Conservation (phyloP, 1,140 invertebrate species). For the Ips typographus region DNA sequence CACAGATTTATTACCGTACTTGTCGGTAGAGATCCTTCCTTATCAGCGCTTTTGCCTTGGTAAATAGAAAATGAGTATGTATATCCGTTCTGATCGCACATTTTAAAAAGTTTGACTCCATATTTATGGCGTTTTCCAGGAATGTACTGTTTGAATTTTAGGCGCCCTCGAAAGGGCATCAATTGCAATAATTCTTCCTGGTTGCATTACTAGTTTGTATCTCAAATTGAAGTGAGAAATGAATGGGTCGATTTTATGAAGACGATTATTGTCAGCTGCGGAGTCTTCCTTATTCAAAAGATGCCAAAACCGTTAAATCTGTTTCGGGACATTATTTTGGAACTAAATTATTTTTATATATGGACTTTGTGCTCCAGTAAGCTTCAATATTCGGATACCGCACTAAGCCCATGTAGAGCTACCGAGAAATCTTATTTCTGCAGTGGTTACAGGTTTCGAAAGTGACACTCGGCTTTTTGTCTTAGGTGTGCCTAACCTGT, state of each 20-base stretch:
- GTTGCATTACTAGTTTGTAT: neutral
- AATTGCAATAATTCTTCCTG: conserved; percentile 34
- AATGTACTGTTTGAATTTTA: conserved; percentile 46
- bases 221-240: conserved; percentile 1
- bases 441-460: conserved; percentile 10
- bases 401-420: conserved; percentile 8
- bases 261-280: neutral
- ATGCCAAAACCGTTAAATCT: neutral
- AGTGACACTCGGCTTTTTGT: conserved; percentile 15
- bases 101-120: conserved; percentile 45
- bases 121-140: conserved; percentile 44
- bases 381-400: neutral
- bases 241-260: conserved; percentile 5
- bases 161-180: conserved; percentile 43
- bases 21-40: conserved; percentile 21
- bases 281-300: neutral
- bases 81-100: conserved; percentile 35
- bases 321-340: conserved; percentile 4
- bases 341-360: conserved; percentile 6
- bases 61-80: conserved; percentile 39
- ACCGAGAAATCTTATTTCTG: conserved; percentile 3
- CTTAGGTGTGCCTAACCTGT: conserved; percentile 1
- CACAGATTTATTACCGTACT: conserved; percentile 37
- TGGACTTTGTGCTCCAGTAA: neutral
- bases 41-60: conserved; percentile 17